Evolutionary conservation across 2,797 vertebrate species (phyloP).

Genomic region (Sebastes vulpes): DNA sequence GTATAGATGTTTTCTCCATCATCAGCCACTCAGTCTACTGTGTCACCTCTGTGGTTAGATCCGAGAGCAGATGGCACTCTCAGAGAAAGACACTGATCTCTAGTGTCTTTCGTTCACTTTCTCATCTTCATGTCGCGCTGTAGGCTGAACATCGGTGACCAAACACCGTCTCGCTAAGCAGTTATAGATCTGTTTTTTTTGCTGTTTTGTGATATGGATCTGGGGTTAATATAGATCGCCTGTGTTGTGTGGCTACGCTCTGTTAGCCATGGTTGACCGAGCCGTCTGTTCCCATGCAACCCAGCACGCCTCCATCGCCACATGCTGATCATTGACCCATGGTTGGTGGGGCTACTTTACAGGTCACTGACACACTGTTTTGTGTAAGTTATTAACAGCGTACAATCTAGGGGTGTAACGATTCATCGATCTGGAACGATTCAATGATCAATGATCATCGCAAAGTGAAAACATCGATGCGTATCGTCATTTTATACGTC

Average conservation of each 20-base stretch:
- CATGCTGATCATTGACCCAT: conserved; percentile 59
- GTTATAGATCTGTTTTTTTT: conserved; percentile 16
- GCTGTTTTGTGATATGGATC: conserved; percentile 50
- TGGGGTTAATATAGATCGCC: conserved; percentile 47
- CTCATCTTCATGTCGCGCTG: neutral
- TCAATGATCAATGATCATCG: too few species aligned
- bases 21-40: neutral
- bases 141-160: neutral
- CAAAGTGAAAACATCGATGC: too few species aligned
- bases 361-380: conserved; percentile 47
- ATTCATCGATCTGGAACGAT: too few species aligned
- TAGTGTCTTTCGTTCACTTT: neutral
- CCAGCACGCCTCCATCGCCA: conserved; percentile 37
- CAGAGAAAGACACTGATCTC: neutral
- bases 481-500: too few species aligned
- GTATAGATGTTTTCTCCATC: neutral
- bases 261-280: conserved; percentile 48
- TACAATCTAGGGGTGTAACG: neutral
- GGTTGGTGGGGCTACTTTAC: conserved; percentile 33
- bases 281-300: conserved; percentile 58
- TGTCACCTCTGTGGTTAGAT: conserved; percentile 18
- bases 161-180: neutral
- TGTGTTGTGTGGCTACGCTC: conserved; percentile 30
- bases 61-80: conserved; percentile 3
- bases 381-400: conserved; percentile 27